These are phyloP conservation scores for Halictus rubicundus DNA, from an alignment of 1,140 invertebrate species.

Conservation along the genomic window DNA sequence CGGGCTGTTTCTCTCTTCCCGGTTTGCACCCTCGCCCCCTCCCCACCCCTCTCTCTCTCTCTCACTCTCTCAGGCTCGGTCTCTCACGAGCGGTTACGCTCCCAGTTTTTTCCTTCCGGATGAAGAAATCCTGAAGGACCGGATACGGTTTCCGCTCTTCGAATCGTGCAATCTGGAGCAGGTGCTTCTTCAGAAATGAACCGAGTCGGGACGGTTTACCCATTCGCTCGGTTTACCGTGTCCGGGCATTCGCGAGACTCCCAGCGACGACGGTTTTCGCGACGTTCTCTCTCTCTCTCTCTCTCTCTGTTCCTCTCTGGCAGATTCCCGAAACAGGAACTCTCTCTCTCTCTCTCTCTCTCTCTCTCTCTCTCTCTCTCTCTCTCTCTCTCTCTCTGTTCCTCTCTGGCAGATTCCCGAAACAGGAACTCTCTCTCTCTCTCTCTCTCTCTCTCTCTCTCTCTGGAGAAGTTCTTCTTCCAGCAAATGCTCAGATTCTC, in stretches of 20 bases:
- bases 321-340: too few relatives aligned
- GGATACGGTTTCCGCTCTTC: constrained; percentile 27
- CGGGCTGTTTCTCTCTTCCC: not conserved
- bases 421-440: too few relatives aligned
- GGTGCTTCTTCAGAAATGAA: constrained; percentile 23
- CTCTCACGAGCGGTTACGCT: not conserved
- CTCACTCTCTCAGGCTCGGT: not conserved
- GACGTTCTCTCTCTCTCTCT: too few relatives aligned
- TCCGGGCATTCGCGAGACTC: not conserved
- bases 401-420: too few relatives aligned
- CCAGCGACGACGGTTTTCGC: not conserved
- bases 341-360: too few relatives aligned
- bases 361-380: too few relatives aligned
- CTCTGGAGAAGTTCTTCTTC: not conserved
- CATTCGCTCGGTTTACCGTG: not conserved
- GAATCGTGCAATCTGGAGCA: constrained; percentile 16
- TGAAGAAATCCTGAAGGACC: constrained; percentile 48
- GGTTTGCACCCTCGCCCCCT: not conserved
- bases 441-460: too few relatives aligned
- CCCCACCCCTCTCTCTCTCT: not conserved
- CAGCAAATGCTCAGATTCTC: not conserved
- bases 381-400: too few relatives aligned
- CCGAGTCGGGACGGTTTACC: not conserved
- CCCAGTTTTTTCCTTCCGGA: constrained; percentile 35
- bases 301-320: too few relatives aligned